Conservation (phyloP, 2,797 vertebrate genomes). For the Capromys pilorides region DNA sequence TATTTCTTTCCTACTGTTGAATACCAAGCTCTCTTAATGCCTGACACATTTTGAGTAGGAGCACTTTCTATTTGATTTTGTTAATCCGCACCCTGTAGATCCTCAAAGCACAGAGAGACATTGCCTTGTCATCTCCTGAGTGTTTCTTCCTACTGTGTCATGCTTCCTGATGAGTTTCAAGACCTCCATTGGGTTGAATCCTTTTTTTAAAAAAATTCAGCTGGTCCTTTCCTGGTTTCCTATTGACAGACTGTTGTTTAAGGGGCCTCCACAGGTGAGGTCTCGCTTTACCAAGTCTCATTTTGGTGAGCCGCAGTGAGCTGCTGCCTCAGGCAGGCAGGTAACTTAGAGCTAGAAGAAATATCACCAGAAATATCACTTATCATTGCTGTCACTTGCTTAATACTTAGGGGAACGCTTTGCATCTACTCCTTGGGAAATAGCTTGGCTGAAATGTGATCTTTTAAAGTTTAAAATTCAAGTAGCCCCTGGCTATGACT, state of each 20-base stretch:
- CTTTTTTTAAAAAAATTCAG: conserved; percentile 63
- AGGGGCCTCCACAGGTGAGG: not conserved
- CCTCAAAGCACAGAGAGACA: conserved; percentile 65
- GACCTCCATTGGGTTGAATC: conserved; percentile 12
- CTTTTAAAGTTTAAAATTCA: conserved; percentile 61
- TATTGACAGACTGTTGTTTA: not conserved
- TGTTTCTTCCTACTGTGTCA: conserved; percentile 34
- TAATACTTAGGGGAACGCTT: conserved; percentile 49
- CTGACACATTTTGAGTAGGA: conserved; percentile 62
- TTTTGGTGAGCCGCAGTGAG: conserved; percentile 38
- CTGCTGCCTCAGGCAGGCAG: no score
- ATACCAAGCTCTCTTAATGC: conserved; percentile 31
- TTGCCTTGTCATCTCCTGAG: conserved; percentile 56
- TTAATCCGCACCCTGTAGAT: conserved; percentile 48
- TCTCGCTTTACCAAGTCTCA: conserved; percentile 60
- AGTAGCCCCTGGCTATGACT: conserved; percentile 12
- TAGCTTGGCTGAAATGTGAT: conserved; percentile 23
- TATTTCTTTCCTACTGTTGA: conserved; percentile 63
- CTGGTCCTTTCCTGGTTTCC: not conserved
- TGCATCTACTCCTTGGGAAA: conserved; percentile 51
- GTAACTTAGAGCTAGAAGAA: no score
- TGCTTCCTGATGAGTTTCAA: conserved; percentile 58
- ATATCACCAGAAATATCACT: no score
- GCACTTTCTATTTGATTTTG: conserved; percentile 63
- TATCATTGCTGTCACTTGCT: no score